Evolutionary conservation across 2,797 vertebrate genomes (phyloP), one percentile per base, ranked within the genome.

Genomic region (Ibycter americanus): DNA sequence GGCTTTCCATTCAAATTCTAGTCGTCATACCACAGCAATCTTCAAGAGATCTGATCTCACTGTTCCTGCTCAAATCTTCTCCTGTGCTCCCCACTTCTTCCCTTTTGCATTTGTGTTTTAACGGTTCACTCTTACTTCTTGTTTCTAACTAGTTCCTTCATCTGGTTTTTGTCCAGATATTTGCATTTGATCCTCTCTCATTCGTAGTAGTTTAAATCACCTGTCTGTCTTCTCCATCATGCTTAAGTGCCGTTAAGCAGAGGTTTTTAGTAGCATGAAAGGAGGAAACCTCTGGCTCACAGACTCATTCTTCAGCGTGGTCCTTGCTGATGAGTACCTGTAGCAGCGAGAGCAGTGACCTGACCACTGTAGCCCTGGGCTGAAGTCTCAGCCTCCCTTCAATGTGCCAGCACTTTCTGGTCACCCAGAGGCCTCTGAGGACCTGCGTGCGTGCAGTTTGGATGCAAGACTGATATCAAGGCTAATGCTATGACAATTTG

Each of bases 391-490:
- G 56, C 44, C 56, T 66, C 42, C 59, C 47, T 49, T 0, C 34
- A 25, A 2, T 9, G 68, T 47, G 77, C 22, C 63, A 88, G 52
- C 56, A 29, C 56, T 88, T 88, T n/a, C 47, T 74, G 83, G 52
- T 74, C 20, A 1, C 80, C 52, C 61, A 34, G 76, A 68, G 61
- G 59, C 25, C 65, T 80, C 85, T 51, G 51, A 90, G 59, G 63
- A 34, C 63, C 80, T 91, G 54, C 0, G 6, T 91, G 71, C 34
- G 1, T 85, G 89, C 3, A 0, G 21, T 83, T 80, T 38, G 47
- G 42, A 47, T 95, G 29, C 38, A 36, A 77, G 63, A 71, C 49
- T 94, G 90, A 78, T 56, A 71, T 38, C 46, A 76, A 89, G 78
- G 74, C 67, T 83, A 61, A 77, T 77, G 55, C 42, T 66, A 6